Percentiles rank a stretch among this genome's conserved stretches.
Conservation (phyloP, 1,140 invertebrate genomes). For the Wiebesia pumilae region DNA sequence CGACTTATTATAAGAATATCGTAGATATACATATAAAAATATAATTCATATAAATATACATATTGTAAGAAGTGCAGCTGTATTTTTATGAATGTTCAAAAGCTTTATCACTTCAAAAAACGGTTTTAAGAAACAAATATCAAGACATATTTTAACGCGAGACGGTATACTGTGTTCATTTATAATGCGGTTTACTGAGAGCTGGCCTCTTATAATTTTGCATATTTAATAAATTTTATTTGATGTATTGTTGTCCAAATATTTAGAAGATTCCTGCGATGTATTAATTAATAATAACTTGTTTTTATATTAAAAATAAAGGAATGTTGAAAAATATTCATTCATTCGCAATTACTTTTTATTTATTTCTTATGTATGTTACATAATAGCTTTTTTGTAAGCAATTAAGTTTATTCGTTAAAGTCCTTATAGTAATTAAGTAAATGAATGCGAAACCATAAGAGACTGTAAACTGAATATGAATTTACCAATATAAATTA, state of each 20-base stretch:
- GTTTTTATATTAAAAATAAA: slow-evolving; percentile 17
- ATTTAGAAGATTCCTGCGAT: slow-evolving; percentile 1
- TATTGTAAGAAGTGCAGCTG: slow-evolving; percentile 65
- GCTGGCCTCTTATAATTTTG: slow-evolving; percentile 49
- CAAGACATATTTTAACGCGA: not conserved
- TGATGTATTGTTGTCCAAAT: not conserved
- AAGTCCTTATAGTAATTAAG: not conserved
- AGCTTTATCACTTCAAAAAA: not conserved
- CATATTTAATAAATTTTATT: slow-evolving; percentile 22
- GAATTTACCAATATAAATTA: slow-evolving; percentile 3
- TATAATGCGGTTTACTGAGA: slow-evolving; percentile 32
- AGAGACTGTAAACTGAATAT: slow-evolving; percentile 58
- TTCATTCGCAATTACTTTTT: not conserved
- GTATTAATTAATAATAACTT: not conserved
- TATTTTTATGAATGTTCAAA: slow-evolving; percentile 68
- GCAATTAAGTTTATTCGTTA: not conserved
- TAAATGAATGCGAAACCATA: slow-evolving; percentile 51
- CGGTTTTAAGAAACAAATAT: not conserved
- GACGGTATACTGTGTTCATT: slow-evolving; percentile 27
- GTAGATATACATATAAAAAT: slow-evolving; percentile 43
- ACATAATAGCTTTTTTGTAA: not conserved
- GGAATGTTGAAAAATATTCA: slow-evolving; percentile 14
- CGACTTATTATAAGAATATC: slow-evolving; percentile 42
- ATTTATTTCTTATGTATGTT: not conserved
- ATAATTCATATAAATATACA: slow-evolving; percentile 39